phyloP scores from a whole-genome alignment of 1,140 invertebrate species.

The Solenopsis invicta region DNA sequence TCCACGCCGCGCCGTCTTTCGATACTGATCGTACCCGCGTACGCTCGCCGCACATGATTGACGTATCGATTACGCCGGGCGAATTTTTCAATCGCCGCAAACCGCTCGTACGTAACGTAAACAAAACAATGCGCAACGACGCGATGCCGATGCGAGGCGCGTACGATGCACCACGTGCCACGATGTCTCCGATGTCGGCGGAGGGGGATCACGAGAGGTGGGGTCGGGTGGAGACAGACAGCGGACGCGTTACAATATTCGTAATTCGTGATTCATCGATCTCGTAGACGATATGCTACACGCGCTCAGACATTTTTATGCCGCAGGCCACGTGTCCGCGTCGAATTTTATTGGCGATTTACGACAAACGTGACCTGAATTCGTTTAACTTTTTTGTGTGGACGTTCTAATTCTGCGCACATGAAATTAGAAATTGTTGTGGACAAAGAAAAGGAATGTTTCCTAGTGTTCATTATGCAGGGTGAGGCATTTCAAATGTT shows the following conservation, averaged over 20 bases:
- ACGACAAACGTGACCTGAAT: constrained; percentile 4
- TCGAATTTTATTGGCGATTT: constrained; percentile 20
- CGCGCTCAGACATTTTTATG: constrained; percentile 41
- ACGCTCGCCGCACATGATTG: constrained; percentile 33
- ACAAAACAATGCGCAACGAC: constrained; percentile 78
- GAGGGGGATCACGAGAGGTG: constrained; percentile 22
- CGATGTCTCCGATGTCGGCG: constrained; percentile 54
- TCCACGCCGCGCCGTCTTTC: constrained; percentile 5
- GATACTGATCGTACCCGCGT: constrained; percentile 13
- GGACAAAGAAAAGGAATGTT: background rate
- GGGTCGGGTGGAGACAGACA: constrained; percentile 55
- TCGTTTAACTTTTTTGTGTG: background rate
- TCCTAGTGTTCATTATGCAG: background rate
- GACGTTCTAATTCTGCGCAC: background rate
- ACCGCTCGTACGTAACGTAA: constrained; percentile 75
- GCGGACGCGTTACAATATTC: constrained; percentile 70
- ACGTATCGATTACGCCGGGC: constrained; percentile 55
- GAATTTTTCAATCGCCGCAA: constrained; percentile 69
- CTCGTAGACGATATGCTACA: constrained; percentile 56
- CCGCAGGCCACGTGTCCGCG: background rate
- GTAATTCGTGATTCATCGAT: constrained; percentile 75
- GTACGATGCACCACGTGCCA: constrained; percentile 68
- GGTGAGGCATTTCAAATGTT: no score
- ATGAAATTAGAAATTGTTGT: background rate
- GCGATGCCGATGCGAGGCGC: constrained; percentile 60